Conservation (phyloP, 37 sponge, comb jelly and placozoan genomes). For the Hormiphora californensis region DNA sequence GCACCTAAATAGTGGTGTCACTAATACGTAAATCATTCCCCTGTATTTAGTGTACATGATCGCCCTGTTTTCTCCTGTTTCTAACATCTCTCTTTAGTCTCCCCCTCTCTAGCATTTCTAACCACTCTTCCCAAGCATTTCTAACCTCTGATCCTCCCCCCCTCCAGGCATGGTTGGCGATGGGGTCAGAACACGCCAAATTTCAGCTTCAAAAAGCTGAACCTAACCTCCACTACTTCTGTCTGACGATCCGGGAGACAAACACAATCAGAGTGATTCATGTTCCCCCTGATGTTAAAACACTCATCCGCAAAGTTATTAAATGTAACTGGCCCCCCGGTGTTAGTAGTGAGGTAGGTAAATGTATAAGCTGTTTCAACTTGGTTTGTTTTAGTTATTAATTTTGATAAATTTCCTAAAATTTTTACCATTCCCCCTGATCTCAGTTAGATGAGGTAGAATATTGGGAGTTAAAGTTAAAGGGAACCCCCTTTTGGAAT, state of each 20-base stretch:
- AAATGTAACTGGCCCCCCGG: slow-evolving; percentile 54
- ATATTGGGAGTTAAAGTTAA: slow-evolving; percentile 37
- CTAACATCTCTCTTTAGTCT: background rate
- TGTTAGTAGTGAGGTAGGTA: slow-evolving; percentile 1
- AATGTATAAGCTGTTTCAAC: no score
- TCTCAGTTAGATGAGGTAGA: slow-evolving; percentile 18
- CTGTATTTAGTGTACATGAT: no score
- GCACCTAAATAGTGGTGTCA: no score
- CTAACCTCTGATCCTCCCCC: background rate
- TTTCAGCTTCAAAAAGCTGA: slow-evolving; percentile 47
- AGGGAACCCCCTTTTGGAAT: slow-evolving; percentile 51
- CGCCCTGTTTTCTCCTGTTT: background rate
- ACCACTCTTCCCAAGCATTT: background rate
- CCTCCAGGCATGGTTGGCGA: slow-evolving; percentile 54
- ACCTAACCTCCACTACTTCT: slow-evolving; percentile 23
- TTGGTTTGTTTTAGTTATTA: no score
- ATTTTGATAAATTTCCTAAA: background rate
- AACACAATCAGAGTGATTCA: slow-evolving; percentile 43
- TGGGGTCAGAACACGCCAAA: slow-evolving; percentile 19
- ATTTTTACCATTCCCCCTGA: background rate
- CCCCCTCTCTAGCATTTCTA: background rate
- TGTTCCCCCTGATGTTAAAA: background rate
- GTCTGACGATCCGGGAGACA: slow-evolving; percentile 35
- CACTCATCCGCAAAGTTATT: slow-evolving; percentile 41
- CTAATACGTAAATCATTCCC: no score